Base-by-base conservation (phyloP, 2,888 invertebrate species). In the Eilema depressum region DNA sequence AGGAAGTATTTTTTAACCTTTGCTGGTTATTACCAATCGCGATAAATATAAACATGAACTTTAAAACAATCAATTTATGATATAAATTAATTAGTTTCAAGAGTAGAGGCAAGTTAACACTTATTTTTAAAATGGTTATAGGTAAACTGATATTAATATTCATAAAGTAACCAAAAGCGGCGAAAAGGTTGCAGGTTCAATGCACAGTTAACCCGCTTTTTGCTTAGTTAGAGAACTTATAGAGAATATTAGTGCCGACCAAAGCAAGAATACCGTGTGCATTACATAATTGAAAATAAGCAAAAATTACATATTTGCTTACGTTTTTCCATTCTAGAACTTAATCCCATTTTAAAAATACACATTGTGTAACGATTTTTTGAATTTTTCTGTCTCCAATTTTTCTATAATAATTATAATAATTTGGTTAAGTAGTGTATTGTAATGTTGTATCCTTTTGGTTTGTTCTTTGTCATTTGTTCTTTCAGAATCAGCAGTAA, bases 1-100 rank as follows among this genome's bases (percentile, higher is more conserved):
- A 70, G 81, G 83, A 82, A 80, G 67, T 41, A 41, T 37, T 61
- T 63, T 17, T 60, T 71, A 72, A 80, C 79, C 80, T 79, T 82
- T 68, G 64, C 59, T 61, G 80, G 67, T 76, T 66, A n/a, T n/a
- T 53, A 53, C n/a, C 23, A 69, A 77, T 72, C 26, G 41, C 63
- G 41, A 71, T 74, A 63, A 82, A 70, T 69, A 28, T 66, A 20
- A 65, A 60, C 11, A 33, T 62, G 47, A 68, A 67, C 60, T 61
- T 67, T n/a, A 4, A 25, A 63, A 63, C 41, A 62, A 62, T 63
- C 25, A 25, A 41, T 26, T 37, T 20, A 25, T 23, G 12, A 23
- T 23, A 33, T n/a, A n/a, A 37, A n/a, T 37, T 25, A 37, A 63
- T 37, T 63, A 25, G 25, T 20, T 63, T 17, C 4, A 53, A 53